Conservation (phyloP, 2,113 vertebrate species). For the Xerus inauris region DNA sequence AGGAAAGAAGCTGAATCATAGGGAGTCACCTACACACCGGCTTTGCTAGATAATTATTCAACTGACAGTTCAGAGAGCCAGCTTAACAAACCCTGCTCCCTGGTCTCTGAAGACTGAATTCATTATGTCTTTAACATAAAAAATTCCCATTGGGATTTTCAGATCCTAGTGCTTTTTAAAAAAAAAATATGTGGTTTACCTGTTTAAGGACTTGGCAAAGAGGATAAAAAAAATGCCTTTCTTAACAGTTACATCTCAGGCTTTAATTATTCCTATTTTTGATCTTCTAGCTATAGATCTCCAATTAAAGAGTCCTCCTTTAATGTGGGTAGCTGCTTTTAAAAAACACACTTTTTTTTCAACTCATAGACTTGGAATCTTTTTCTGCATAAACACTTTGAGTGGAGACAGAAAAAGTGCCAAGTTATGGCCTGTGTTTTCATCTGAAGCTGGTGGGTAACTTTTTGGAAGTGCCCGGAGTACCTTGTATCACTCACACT, state of each 20-base stretch:
- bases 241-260: constrained; percentile 74
- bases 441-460: not conserved
- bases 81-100: constrained; percentile 63
- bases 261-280: constrained; percentile 81
- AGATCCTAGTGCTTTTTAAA: constrained; percentile 72
- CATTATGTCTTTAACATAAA: constrained; percentile 81
- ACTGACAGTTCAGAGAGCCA: constrained; percentile 76
- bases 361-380: constrained; percentile 55
- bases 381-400: constrained; percentile 25
- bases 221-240: constrained; percentile 73
- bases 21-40: constrained; percentile 81
- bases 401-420: constrained; percentile 30
- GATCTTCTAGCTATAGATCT: constrained; percentile 78
- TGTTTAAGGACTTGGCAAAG: constrained; percentile 76
- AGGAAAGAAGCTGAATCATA: constrained; percentile 80
- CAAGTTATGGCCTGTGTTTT: not conserved
- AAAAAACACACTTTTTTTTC: not conserved
- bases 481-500: not conserved
- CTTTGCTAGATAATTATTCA: constrained; percentile 83
- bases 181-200: constrained; percentile 76
- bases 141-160: constrained; percentile 79
- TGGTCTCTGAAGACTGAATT: constrained; percentile 81
- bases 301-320: constrained; percentile 78
- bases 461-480: not conserved
- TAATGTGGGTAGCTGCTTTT: constrained; percentile 81